Conservation (phyloP, 2,888 invertebrate species). For the Empis stercorea region DNA sequence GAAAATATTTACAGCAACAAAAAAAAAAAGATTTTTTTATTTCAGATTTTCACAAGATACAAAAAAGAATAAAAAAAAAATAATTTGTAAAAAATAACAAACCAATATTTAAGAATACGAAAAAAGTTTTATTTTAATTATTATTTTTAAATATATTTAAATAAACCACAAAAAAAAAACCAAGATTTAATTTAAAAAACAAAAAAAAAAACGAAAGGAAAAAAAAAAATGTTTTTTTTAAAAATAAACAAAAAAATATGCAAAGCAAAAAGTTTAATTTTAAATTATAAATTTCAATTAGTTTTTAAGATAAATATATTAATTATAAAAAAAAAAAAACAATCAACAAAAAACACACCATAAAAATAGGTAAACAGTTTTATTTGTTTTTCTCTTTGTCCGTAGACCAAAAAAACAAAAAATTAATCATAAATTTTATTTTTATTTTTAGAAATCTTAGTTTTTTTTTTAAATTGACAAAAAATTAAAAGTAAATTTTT, state of each 20-base stretch:
- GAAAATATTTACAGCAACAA: too few relatives aligned
- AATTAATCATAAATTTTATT: conserved; percentile 15
- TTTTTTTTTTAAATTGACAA: conserved; percentile 6
- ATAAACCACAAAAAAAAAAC: conserved; percentile 8
- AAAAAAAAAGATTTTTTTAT: too few relatives aligned
- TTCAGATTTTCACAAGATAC: too few relatives aligned
- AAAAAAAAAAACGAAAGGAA: too few relatives aligned
- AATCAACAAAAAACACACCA: neutral
- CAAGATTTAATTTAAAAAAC: neutral
- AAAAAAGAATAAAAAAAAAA: too few relatives aligned
- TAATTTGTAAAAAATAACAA: neutral
- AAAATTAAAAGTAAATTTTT: too few relatives aligned
- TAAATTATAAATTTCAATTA: neutral
- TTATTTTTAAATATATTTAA: conserved; percentile 7
- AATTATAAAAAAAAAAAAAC: too few relatives aligned
- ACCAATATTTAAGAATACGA: neutral
- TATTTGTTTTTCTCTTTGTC: conserved; percentile 9
- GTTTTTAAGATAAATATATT: too few relatives aligned
- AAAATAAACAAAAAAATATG: too few relatives aligned
- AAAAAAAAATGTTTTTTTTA: conserved; percentile 12
- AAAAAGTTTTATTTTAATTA: neutral
- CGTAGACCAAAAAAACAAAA: conserved; percentile 13
- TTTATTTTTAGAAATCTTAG: neutral
- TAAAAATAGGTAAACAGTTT: conserved; percentile 11
- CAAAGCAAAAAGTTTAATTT: neutral